A percentile compares a stretch with the other conserved stretches of the same genome.
Conservation (phyloP, 2,113 vertebrate species). For the Saccopteryx bilineata region DNA sequence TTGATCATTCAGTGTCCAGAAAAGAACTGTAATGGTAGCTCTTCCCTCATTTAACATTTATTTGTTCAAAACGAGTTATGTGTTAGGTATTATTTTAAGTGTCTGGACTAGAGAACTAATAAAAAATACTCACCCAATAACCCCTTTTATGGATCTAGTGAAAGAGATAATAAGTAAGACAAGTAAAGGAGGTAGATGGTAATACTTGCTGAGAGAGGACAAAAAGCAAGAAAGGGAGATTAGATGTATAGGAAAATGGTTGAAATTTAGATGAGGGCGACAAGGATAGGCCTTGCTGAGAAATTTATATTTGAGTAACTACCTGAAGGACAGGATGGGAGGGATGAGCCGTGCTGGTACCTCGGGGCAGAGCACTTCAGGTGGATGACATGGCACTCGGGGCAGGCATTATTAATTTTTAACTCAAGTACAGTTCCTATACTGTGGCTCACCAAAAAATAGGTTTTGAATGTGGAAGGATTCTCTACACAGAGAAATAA, state of each 20-base stretch:
- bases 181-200: background rate
- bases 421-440: background rate
- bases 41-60: background rate
- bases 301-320: background rate
- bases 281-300: background rate
- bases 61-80: background rate
- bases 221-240: background rate
- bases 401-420: background rate
- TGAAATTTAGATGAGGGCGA: background rate
- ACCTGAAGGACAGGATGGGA: background rate
- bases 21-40: background rate
- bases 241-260: rapidly evolving
- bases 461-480: conserved; percentile 9
- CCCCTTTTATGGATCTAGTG: background rate
- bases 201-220: background rate
- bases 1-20: background rate
- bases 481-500: background rate
- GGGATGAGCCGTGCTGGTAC: background rate
- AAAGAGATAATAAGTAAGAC: background rate
- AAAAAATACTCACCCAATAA: background rate
- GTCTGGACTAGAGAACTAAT: background rate
- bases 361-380: background rate
- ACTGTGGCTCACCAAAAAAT: background rate
- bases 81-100: background rate
- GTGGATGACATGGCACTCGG: background rate